Base-by-base conservation (phyloP, 2,888 invertebrate genomes). In the Drosophila meridiana region DNA sequence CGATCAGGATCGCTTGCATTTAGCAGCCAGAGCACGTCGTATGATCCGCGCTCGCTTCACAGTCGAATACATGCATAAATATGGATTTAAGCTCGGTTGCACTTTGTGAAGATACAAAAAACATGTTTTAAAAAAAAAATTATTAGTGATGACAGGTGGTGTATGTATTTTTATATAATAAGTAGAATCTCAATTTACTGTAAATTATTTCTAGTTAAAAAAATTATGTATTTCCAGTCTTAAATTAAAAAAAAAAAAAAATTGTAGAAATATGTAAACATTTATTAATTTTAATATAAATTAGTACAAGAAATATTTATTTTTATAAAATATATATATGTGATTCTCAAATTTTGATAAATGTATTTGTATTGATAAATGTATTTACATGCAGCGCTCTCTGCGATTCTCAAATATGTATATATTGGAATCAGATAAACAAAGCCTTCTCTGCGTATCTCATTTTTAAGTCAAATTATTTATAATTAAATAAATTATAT, bases 1-100 rank as follows among this genome's bases (percentile, higher is more conserved):
- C 0, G 34, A 48, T 28, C 9, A 0, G 0, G 1, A 4, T 0
- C 47, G 55, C 9, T 4, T n/a, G 1, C 0, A 0, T 0, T 26
- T 66, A 0, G 45, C 52, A 2, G 2, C 13, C 5, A 2, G n/a
- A 20, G 28, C 13, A 7, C 1, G 4, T 8, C 3, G 0, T 0
- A 32, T 2, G 8, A 26, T 20, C 2, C 13, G 9, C 0, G 14
- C 6, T 2, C 28, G 11, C 8, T n/a, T 48, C 28, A 13, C 0
- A 7, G 7, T 2, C 0, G 40, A 56, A 55, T 26, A 53, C 4
- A 4, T 50, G 9, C 0, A 5, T 1, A 42, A 30, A 40, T 52
- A 68, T 40, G 34, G 45, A 7, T 9, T 4, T 11, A 4, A 9
- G 3, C 0, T 2, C 2, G 9, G 30, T 8, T 65, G 63, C 32